Base-by-base conservation (phyloP, 2,888 invertebrate species). In the Morpho deidamia region DNA sequence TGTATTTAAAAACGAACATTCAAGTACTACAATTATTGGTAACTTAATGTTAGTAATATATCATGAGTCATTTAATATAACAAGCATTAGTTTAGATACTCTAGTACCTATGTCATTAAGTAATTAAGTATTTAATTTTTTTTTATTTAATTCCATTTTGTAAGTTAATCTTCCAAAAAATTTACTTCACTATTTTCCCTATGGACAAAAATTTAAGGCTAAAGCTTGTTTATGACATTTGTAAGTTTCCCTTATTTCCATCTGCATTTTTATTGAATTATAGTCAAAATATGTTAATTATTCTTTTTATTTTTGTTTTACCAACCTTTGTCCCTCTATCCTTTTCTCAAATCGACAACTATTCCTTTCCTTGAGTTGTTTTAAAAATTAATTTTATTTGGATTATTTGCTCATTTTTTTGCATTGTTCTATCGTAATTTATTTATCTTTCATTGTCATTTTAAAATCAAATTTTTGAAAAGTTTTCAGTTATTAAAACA, bases 181-280 rank as follows among this genome's bases (percentile, higher is more conserved):
- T 80, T 81, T 81, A 85, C 81, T 82, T 80, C 74, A 78, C 74
- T 78, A 70, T 81, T 32, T 57, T 76, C 75, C 78, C 67, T 81
- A 79, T 78, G 80, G 83, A 85, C 79, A 78, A 85, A 84, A 78
- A 79, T 82, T 81, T 84, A 83, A 83, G 79, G 76, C 76, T 80
- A 78, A 83, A 82, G 80, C 84, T 83, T 86, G 81, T 83, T 81
- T 82, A 82, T 86, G 87, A 88, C 86, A 86, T 88, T 85, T 87
- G 77, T 87, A 86, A 86, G 86, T 84, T 87, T 78, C 83, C 77
- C 81, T 87, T 85, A 85, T 86, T 87, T 88, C 84, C 86, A 87
- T 87, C 86, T 84, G 88, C 89, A 89, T 89, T 89, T 88, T 87
- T 89, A 85, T 85, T 88, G 86, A 88, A 89, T 85, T 89, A 89